phyloP scores from a whole-genome alignment of 1,140 invertebrate genomes.

The Drosophila grimshawi region DNA sequence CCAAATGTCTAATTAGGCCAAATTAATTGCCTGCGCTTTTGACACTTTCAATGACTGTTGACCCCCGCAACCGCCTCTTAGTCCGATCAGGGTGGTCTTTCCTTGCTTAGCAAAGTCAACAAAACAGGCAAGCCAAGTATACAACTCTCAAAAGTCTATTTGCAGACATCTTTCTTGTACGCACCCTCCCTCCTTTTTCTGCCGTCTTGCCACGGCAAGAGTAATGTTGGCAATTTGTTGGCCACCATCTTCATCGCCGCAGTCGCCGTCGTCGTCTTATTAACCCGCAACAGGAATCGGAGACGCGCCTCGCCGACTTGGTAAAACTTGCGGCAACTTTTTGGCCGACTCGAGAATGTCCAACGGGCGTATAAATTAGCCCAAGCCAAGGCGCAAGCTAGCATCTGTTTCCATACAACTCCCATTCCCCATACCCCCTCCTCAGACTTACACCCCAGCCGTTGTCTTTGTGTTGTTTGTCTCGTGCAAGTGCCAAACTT shows the following conservation, averaged over 20 bases:
- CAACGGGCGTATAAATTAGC: constrained; percentile 82
- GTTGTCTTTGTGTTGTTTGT: constrained; percentile 14
- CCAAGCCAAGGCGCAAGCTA: constrained; percentile 48
- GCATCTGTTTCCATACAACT: constrained; percentile 30
- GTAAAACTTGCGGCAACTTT: constrained; percentile 66
- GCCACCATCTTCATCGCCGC: constrained; percentile 19
- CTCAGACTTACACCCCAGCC: background rate
- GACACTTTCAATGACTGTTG: constrained; percentile 72
- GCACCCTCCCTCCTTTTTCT: constrained; percentile 1
- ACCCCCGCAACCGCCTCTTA: constrained; percentile 11
- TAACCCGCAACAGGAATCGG: constrained; percentile 74
- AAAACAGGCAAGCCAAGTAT: constrained; percentile 63
- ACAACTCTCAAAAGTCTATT: constrained; percentile 81
- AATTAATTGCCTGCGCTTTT: constrained; percentile 82
- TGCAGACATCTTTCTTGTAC: constrained; percentile 45
- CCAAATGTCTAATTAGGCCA: constrained; percentile 78
- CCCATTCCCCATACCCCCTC: background rate
- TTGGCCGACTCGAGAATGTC: constrained; percentile 78
- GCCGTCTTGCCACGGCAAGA: constrained; percentile 36
- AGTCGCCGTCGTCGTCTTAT: constrained; percentile 59
- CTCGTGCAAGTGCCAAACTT: constrained; percentile 68
- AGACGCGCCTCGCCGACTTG: constrained; percentile 54
- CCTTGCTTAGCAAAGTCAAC: constrained; percentile 54
- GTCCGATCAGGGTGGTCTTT: background rate
- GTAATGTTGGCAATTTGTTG: constrained; percentile 82